phyloP scores from a whole-genome alignment of 2,797 vertebrate genomes.

The Pteropus rufus region DNA sequence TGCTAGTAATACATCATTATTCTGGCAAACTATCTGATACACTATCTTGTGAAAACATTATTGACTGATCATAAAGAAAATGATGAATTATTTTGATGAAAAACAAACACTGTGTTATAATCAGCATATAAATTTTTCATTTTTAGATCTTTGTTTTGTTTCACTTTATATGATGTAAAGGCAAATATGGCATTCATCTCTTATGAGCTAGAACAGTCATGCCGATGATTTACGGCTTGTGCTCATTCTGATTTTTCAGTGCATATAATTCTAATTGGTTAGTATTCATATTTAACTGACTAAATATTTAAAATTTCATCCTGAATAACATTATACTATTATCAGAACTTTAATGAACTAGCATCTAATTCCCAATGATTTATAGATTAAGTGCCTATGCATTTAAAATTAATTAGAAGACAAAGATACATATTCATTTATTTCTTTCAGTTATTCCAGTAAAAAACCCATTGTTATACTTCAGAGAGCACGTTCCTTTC shows the following conservation, averaged over 20 bases:
- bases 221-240: not conserved
- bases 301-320: not conserved
- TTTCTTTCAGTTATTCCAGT: not conserved
- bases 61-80: not conserved
- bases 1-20: not conserved
- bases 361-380: not conserved
- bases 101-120: not conserved
- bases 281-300: not conserved
- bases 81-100: no score
- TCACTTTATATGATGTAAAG: no score
- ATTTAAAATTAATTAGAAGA: slow-evolving; percentile 21
- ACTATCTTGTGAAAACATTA: not conserved
- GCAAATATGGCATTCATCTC: not conserved
- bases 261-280: not conserved
- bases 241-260: not conserved
- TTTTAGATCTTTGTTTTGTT: not conserved
- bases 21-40: not conserved
- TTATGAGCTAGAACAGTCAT: not conserved
- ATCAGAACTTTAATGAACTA: not conserved
- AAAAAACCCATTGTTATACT: not conserved
- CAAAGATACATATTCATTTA: not conserved
- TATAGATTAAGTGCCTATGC: not conserved
- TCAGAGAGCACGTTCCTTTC: not conserved
- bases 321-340: not conserved
- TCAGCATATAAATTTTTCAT: not conserved